Base-by-base conservation (phyloP, 2,888 invertebrate species). In the Mayetiola destructor region DNA sequence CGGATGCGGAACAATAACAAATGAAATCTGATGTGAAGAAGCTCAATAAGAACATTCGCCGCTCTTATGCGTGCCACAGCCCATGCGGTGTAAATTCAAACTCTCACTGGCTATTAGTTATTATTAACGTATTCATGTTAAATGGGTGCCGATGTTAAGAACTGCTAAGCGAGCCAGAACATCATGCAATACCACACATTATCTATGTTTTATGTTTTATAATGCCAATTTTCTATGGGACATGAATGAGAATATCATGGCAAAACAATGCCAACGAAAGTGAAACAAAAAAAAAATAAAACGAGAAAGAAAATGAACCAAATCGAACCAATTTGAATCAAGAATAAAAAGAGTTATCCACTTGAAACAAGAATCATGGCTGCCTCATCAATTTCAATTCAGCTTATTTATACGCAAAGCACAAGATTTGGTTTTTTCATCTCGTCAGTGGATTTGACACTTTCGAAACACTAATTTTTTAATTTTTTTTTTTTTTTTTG, bases 131-230 rank as follows among this genome's bases (percentile, higher is more conserved):
- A n/a, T n/a, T n/a, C n/a, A n/a, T n/a, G n/a, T n/a, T n/a, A n/a
- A n/a, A n/a, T n/a, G n/a, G n/a, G n/a, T n/a, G n/a, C n/a, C n/a
- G n/a, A n/a, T n/a, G n/a, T n/a, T n/a, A n/a, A n/a, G n/a, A n/a
- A n/a, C n/a, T n/a, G n/a, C n/a, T n/a, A n/a, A n/a, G n/a, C n/a
- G n/a, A n/a, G n/a, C n/a, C n/a, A n/a, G n/a, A n/a, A n/a, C n/a
- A n/a, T n/a, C n/a, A n/a, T n/a, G n/a, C 48, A 16, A 27, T 48
- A n/a, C 5, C 23, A 48, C 27, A 48, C 27, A 48, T 48, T 48
- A 27, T 42, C 23, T 42, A 42, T 42, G 23, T 42, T 42, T 42
- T 42, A 42, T 42, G 23, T 42, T 42, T 42, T 42, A 42, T 42
- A 42, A 42, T 12, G 27, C 48, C 48, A 48, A 48, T 48, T 48